Evolutionary conservation across 2,113 vertebrate genomes (phyloP), one percentile per base, ranked within the genome.

Genomic region (Urocynchramus pylzowi): DNA sequence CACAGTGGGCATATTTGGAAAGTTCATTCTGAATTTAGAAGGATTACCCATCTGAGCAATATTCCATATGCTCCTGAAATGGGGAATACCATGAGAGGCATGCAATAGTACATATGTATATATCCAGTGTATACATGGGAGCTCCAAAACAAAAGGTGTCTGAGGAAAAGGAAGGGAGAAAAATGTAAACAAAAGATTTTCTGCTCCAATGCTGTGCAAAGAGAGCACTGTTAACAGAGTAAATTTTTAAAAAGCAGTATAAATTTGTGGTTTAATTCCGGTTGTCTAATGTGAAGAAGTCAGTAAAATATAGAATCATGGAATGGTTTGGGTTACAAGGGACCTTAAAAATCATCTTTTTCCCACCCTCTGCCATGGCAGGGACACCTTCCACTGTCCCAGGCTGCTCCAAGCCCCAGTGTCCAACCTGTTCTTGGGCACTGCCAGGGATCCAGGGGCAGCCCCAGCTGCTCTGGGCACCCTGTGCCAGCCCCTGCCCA

Each of bases 1-100:
- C 90, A 68, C 79, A 71, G 90, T 93, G 85, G 83, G 88, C 85
- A 87, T 81, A 73, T 79, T 96, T 94, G 64, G 91, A 89, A 95
- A 90, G 86, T 57, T 87, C 69, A 42, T 76, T 90, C 69, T 84
- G 85, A 87, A 90, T 92, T 93, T 90, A 71, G 83, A 93, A 84
- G 57, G 65, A 92, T 92, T 95, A 71, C 84, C 91, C 87, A 93
- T 84, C 73, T 75, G 49, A 94, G 61, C 89, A 91, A 71, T 87
- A 91, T 73, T 94, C 87, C 87, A 84, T 80, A 67, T 93, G 81
- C 44, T 89, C 1, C 0, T 84, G 42, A 76, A 78, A 87, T 49
- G n/a, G 24, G 37, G 41, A 91, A 44, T 64, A 79, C 61, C 69
- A 73, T 3, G 52, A 78, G 35, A 89, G 67, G 27, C 39, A 18